phyloP scores from a whole-genome alignment of 2,888 invertebrate species.

The Aleiodes alternator region DNA sequence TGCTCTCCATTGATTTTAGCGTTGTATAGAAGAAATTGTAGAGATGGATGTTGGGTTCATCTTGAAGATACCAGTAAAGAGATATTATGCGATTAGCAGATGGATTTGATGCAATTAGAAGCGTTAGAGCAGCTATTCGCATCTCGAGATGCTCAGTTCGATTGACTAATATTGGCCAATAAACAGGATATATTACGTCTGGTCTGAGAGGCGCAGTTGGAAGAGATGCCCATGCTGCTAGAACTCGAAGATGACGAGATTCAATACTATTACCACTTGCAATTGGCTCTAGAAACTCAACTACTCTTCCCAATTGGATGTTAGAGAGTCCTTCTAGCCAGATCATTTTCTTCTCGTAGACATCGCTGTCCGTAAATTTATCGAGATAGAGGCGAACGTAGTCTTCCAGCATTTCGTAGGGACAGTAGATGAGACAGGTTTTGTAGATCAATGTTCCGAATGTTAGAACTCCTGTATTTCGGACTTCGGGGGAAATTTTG shows the following conservation, averaged over 20 bases:
- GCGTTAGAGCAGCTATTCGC: slow-evolving; percentile 81
- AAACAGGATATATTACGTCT: slow-evolving; percentile 78
- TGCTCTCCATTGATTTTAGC: slow-evolving; percentile 81
- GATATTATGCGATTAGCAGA: slow-evolving; percentile 82
- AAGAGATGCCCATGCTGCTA: slow-evolving; percentile 82
- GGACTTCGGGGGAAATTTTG: slow-evolving; percentile 77
- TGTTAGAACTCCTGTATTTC: slow-evolving; percentile 82
- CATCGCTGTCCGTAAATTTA: slow-evolving; percentile 83
- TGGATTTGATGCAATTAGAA: slow-evolving; percentile 81
- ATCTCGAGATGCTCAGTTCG: slow-evolving; percentile 82
- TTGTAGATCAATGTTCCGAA: slow-evolving; percentile 83
- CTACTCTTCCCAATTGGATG: slow-evolving; percentile 78
- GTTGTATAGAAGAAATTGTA: slow-evolving; percentile 85
- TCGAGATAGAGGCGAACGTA: slow-evolving; percentile 84
- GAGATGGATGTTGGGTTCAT: slow-evolving; percentile 80
- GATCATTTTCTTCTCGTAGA: slow-evolving; percentile 82
- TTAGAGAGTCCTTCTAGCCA: slow-evolving; percentile 85
- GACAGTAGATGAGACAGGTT: slow-evolving; percentile 77
- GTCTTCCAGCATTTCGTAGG: slow-evolving; percentile 82
- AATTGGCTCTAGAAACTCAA: slow-evolving; percentile 75
- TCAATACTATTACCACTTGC: slow-evolving; percentile 70
- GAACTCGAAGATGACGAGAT: slow-evolving; percentile 80
- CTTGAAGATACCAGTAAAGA: slow-evolving; percentile 82
- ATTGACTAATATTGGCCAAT: slow-evolving; percentile 83
- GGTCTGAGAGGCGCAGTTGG: slow-evolving; percentile 77